Percentiles rank a stretch among this genome's conserved stretches.
Evolutionary conservation across 1,140 invertebrate genomes (phyloP).

Genomic region (Pseudomyrmex concolor): DNA sequence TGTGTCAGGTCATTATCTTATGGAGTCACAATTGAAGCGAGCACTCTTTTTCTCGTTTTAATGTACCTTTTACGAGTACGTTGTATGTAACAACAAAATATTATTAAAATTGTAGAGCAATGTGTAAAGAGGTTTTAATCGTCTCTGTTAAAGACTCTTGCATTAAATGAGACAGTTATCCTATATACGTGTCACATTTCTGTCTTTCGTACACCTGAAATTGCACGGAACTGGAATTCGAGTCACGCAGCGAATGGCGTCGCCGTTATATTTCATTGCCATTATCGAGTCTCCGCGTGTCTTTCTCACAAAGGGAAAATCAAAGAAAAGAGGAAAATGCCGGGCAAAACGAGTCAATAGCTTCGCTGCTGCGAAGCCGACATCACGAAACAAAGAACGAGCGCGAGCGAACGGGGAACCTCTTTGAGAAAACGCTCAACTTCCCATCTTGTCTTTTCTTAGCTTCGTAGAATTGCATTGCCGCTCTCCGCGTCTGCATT

Average conservation of each 20-base stretch:
- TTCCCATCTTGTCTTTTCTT: slow-evolving; percentile 49
- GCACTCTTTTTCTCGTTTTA: neutral
- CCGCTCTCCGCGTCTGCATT: slow-evolving; percentile 59
- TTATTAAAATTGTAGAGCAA: slow-evolving; percentile 42
- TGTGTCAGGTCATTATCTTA: slow-evolving; percentile 40
- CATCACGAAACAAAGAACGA: slow-evolving; percentile 59
- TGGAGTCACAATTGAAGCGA: slow-evolving; percentile 44
- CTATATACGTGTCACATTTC: neutral
- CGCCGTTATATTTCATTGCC: slow-evolving; percentile 52
- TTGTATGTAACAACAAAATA: slow-evolving; percentile 27
- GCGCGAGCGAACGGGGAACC: slow-evolving; percentile 44
- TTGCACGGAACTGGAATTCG: slow-evolving; percentile 28
- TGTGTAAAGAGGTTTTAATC: slow-evolving; percentile 33
- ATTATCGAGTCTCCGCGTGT: slow-evolving; percentile 59
- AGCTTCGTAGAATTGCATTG: slow-evolving; percentile 48
- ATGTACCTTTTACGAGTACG: slow-evolving; percentile 30
- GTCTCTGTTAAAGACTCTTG: slow-evolving; percentile 11
- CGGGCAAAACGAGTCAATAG: slow-evolving; percentile 51
- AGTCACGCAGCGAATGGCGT: slow-evolving; percentile 25
- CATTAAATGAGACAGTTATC: slow-evolving; percentile 17
- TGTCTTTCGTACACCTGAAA: neutral
- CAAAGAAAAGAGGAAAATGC: slow-evolving; percentile 49
- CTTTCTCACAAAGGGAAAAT: slow-evolving; percentile 51
- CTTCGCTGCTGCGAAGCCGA: slow-evolving; percentile 38
- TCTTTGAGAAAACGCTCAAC: slow-evolving; percentile 67